Conservation (phyloP, 1,140 invertebrate genomes). For the Danaus plexippus region DNA sequence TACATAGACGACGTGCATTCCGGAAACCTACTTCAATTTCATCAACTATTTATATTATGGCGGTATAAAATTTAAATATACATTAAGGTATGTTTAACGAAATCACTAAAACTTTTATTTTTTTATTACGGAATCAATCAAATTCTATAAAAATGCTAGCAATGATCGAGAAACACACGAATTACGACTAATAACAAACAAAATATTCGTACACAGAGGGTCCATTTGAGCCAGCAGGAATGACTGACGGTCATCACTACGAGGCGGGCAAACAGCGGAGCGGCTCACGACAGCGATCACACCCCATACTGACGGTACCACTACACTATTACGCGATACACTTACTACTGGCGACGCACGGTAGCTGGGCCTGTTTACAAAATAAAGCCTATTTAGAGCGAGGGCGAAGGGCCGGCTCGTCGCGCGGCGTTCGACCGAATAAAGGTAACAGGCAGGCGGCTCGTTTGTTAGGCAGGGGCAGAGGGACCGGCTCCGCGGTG, state of each 20-base stretch:
- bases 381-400: constrained; percentile 66
- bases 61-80: no score
- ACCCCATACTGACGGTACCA: constrained; percentile 38
- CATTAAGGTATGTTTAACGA: no score
- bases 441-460: constrained; percentile 56
- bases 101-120: no score
- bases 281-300: constrained; percentile 24
- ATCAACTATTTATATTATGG: no score
- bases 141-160: no score
- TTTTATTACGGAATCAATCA: no score
- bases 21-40: no score
- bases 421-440: constrained; percentile 61
- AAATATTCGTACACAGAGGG: constrained; percentile 56
- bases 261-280: constrained; percentile 17
- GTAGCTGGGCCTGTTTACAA: constrained; percentile 54
- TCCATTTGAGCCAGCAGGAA: constrained; percentile 50
- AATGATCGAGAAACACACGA: no score
- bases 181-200: constrained; percentile 1
- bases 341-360: constrained; percentile 31
- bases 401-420: constrained; percentile 59
- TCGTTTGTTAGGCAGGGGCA: constrained; percentile 62
- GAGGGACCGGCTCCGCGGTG: constrained; percentile 61
- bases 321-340: constrained; percentile 16
- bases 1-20: no score
- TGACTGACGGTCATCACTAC: constrained; percentile 40